phyloP scores from a whole-genome alignment of 2,888 invertebrate species.

The Limnephilus lunatus region DNA sequence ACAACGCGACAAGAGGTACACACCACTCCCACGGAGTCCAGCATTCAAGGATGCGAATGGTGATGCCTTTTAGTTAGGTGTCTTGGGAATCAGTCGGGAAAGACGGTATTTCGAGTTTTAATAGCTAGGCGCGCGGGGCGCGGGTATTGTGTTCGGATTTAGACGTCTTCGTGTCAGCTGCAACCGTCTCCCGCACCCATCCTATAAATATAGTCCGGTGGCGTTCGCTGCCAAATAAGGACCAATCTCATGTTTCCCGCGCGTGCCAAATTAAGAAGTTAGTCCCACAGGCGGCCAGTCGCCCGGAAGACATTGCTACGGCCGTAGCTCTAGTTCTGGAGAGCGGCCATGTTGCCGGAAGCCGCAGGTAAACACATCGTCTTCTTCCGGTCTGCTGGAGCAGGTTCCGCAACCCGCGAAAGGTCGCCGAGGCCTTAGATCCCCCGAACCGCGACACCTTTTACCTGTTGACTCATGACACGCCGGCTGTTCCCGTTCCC shows the following conservation, averaged over 20 bases:
- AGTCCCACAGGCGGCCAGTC: slow-evolving; percentile 68
- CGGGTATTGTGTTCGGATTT: slow-evolving; percentile 64
- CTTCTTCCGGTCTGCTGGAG: slow-evolving; percentile 37
- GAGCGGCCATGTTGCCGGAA: slow-evolving; percentile 65
- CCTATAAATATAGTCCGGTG: slow-evolving; percentile 67
- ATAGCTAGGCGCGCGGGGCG: slow-evolving; percentile 37
- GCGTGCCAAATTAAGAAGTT: slow-evolving; percentile 81
- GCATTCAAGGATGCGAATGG: not conserved
- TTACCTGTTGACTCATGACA: not conserved
- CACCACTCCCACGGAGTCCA: not conserved
- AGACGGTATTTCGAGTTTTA: not conserved
- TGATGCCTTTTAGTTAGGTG: not conserved
- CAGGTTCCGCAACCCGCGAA: slow-evolving; percentile 21
- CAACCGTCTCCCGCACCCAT: slow-evolving; percentile 56
- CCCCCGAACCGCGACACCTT: not conserved
- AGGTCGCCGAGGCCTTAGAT: slow-evolving; percentile 26
- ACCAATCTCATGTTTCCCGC: slow-evolving; percentile 83
- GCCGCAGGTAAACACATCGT: slow-evolving; percentile 57
- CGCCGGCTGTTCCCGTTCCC: not conserved
- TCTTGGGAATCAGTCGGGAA: not conserved
- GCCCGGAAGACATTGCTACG: slow-evolving; percentile 68
- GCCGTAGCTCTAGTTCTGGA: slow-evolving; percentile 31
- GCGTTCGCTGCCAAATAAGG: slow-evolving; percentile 80
- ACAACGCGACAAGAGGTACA: not conserved
- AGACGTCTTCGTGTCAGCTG: slow-evolving; percentile 57